A percentile compares a stretch with the other conserved stretches of the same genome.
Evolutionary conservation across 2,113 vertebrate species (phyloP).

Genomic region (Heterocephalus glaber): DNA sequence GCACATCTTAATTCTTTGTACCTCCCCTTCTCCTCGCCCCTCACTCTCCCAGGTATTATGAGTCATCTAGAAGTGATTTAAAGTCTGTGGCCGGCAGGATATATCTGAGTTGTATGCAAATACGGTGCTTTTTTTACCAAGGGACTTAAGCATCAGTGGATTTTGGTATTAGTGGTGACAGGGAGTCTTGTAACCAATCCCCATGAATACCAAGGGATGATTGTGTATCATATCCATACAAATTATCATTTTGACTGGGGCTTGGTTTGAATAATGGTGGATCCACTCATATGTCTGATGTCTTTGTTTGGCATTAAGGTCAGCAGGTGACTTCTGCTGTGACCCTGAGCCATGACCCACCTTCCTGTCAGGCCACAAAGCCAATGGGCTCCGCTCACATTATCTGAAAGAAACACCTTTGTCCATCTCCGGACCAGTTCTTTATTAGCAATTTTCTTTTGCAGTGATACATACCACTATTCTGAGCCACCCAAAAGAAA

Average conservation of each 20-base stretch:
- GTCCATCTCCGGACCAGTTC: neutral
- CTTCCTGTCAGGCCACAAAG: too few relatives aligned
- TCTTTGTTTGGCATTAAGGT: neutral
- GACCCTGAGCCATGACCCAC: rapidly evolving
- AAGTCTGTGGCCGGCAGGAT: neutral
- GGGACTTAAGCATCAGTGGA: neutral
- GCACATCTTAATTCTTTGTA: neutral
- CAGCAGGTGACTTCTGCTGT: neutral
- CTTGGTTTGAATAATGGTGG: neutral
- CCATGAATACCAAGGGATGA: neutral
- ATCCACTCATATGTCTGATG: rapidly evolving
- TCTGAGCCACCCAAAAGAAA: neutral
- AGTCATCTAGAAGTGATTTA: neutral
- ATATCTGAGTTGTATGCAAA: too few relatives aligned
- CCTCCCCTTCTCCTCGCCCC: neutral
- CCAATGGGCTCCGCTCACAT: neutral
- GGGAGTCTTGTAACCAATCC: neutral
- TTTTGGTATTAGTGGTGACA: neutral
- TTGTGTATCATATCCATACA: neutral
- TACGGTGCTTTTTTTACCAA: neutral
- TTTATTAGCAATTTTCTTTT: neutral
- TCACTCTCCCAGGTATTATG: neutral
- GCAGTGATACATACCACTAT: too few relatives aligned
- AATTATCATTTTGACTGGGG: neutral
- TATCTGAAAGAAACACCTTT: neutral